Evolutionary conservation across 2,113 vertebrate species (phyloP).

Genomic region (Pithys albifrons): DNA sequence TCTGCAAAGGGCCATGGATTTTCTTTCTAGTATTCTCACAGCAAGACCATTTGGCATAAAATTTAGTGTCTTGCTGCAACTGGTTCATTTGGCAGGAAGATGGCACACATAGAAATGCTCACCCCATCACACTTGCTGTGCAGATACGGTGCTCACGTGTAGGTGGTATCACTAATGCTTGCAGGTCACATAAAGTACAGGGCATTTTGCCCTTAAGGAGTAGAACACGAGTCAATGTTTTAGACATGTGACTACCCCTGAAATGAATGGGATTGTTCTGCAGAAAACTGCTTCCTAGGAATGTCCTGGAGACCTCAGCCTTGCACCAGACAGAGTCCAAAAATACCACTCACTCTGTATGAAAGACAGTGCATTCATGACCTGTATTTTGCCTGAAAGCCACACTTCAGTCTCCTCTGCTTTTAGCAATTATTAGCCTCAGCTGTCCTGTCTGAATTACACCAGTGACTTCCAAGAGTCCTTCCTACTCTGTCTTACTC

Average conservation of each 20-base stretch:
- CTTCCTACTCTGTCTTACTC: conserved; percentile 66
- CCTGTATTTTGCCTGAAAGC: not conserved
- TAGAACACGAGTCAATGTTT: not conserved
- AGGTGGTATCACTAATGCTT: not conserved
- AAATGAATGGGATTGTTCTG: not conserved
- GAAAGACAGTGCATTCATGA: not conserved
- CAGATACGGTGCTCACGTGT: not conserved
- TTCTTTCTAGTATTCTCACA: not conserved
- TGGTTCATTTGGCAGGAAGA: not conserved
- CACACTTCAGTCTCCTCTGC: not conserved
- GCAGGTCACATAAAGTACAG: not conserved
- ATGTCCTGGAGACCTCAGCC: not conserved
- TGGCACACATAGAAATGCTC: not conserved
- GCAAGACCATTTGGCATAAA: not conserved
- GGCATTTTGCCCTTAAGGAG: not conserved
- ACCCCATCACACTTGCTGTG: not conserved
- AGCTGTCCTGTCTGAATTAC: conserved; percentile 2
- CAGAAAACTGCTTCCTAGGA: not conserved
- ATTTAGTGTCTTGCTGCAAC: not conserved
- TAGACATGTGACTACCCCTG: not conserved
- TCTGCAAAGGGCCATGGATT: not conserved
- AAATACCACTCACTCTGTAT: not conserved
- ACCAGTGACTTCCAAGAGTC: conserved; percentile 37
- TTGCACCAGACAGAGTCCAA: not conserved
- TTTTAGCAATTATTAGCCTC: not conserved